Conservation (phyloP, 2,888 invertebrate species). For the Ptilodon capucinus region DNA sequence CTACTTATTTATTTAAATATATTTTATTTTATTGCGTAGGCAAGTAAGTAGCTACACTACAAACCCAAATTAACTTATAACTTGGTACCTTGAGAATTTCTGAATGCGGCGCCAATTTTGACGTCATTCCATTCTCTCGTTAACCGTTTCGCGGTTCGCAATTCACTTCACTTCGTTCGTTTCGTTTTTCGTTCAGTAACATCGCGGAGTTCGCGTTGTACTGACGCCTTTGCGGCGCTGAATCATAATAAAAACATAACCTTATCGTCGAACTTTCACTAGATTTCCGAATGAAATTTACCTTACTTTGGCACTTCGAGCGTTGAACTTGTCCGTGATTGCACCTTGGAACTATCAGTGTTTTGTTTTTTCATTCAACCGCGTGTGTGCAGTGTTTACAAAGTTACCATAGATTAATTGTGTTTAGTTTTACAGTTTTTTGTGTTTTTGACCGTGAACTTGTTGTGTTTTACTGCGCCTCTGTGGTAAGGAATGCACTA, state of each 20-base stretch:
- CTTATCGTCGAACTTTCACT: slow-evolving; percentile 64
- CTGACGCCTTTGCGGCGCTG: slow-evolving; percentile 38
- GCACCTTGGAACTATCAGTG: slow-evolving; percentile 8
- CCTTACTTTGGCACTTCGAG: slow-evolving; percentile 12
- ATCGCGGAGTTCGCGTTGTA: slow-evolving; percentile 47
- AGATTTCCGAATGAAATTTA: slow-evolving; percentile 18
- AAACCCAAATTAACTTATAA: too few species aligned
- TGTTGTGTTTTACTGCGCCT: slow-evolving; percentile 55
- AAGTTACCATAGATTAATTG: slow-evolving; percentile 56
- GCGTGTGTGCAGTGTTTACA: slow-evolving; percentile 62
- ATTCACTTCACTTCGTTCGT: slow-evolving; percentile 35
- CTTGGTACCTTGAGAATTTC: background rate
- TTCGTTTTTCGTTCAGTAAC: slow-evolving; percentile 54
- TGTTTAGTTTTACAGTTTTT: slow-evolving; percentile 52
- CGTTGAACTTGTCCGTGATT: slow-evolving; percentile 2
- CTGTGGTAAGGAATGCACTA: slow-evolving; percentile 43
- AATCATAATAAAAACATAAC: slow-evolving; percentile 68
- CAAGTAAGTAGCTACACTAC: too few species aligned
- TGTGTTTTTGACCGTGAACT: slow-evolving; percentile 61
- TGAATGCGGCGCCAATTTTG: background rate
- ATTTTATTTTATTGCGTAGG: too few species aligned
- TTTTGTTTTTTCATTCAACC: slow-evolving; percentile 17
- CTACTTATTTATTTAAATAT: too few species aligned
- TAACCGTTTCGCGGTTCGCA: slow-evolving; percentile 38
- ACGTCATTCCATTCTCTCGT: slow-evolving; percentile 2